Base-by-base conservation (phyloP, 1,140 invertebrate species). In the Orius laevigatus region DNA sequence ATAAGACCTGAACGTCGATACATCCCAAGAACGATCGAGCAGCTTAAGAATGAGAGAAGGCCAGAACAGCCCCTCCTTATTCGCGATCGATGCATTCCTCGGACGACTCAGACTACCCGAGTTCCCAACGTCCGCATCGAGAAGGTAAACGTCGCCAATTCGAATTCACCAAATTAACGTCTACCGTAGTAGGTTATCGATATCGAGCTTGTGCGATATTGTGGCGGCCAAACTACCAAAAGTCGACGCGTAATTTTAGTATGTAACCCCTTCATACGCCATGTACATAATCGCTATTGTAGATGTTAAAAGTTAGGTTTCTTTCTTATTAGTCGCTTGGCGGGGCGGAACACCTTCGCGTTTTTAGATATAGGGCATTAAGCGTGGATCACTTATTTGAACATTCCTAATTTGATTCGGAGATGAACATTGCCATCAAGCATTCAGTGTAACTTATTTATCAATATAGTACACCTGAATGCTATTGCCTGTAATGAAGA, bases 221-320 rank as follows among this genome's bases (percentile, higher is more conserved):
- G 32, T 14, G 31, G 32, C 44, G 2, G 31, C 44, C 1, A 46
- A 46, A 33, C 44, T 46, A 14, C 44, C 44, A 15, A 46, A 14
- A 15, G 32, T 46, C 19, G 44, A 46, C 40, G 16, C 14, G 4
- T 42, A 42, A 42, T 16, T n/a, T 11, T 19, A 18, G 16, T 19
- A 42, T 25, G 25, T 25, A 25, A 25, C 3, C 25, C 25, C 25
- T 25, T 25, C 8, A 25, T 3, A 25, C 25, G 25, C 25, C 25
- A 25, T 25, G 25, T 25, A 25, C 25, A 42, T 42, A 15, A 18
- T 9, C 14, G 40, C 19, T 42, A 15, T 8, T 42, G 19, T 42
- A 12, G 15, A 38, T 8, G n/a, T n/a, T n/a, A 8, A 8, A 34
- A 34, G n/a, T 34, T 34, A n/a, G 33, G 8, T 8, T 34, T 34